phyloP scores from a whole-genome alignment of 2,797 vertebrate genomes.

The Coregonus sp. region DNA sequence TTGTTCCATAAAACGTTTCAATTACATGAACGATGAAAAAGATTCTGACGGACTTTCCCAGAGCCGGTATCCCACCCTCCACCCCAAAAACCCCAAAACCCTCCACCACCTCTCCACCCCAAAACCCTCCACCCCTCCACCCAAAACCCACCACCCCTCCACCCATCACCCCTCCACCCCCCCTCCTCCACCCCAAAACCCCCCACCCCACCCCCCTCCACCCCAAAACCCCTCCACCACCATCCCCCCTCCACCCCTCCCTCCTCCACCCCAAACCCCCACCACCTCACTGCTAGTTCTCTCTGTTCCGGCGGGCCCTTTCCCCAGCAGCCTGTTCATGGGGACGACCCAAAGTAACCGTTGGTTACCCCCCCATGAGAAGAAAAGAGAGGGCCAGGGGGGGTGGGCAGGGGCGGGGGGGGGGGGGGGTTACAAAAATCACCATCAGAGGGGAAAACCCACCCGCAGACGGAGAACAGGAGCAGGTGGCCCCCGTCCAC shows the following conservation, averaged over 20 bases:
- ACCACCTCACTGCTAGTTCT: slow-evolving; percentile 81
- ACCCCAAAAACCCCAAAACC: fast-evolving
- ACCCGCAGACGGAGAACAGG: slow-evolving; percentile 87
- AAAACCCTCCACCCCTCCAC: too few relatives aligned
- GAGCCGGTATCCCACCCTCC: too few relatives aligned
- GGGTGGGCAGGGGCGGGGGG: slow-evolving; percentile 91
- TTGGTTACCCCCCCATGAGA: slow-evolving; percentile 97
- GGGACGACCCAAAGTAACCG: slow-evolving; percentile 97
- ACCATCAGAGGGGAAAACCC: slow-evolving; percentile 94
- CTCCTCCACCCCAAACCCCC: neutral
- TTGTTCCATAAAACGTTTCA: too few relatives aligned
- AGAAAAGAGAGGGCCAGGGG: slow-evolving; percentile 97
- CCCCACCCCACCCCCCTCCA: neutral
- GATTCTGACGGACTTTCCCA: too few relatives aligned
- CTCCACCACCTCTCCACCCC: fast-evolving
- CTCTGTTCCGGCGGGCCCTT: slow-evolving; percentile 91
- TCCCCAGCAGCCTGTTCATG: slow-evolving; percentile 93
- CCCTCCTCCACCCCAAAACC: fast-evolving
- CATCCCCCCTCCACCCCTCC: neutral
- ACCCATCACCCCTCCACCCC: neutral
- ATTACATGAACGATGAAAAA: too few relatives aligned
- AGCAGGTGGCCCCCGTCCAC: slow-evolving; percentile 92
- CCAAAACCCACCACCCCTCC: neutral
- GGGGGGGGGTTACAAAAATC: slow-evolving; percentile 91
- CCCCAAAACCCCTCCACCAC: neutral